Conservation (phyloP, 2,888 invertebrate genomes). For the Bombyx huttoni region DNA sequence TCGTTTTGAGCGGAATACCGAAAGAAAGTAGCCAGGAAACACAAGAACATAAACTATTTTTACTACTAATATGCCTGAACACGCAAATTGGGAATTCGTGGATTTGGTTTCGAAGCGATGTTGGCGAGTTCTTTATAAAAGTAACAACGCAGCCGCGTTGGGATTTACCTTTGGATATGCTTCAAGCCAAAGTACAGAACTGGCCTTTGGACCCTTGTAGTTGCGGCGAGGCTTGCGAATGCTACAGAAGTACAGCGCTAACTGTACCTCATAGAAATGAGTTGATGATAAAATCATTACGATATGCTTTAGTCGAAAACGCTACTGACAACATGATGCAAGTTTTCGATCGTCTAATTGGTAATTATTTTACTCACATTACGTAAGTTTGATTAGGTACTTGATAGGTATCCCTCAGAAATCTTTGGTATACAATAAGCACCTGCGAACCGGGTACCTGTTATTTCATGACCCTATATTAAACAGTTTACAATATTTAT, state of each 20-base stretch:
- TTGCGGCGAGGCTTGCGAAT: constrained; percentile 55
- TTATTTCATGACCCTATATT: no score
- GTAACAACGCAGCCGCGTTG: constrained; percentile 52
- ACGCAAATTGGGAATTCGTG: constrained; percentile 44
- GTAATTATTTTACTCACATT: constrained; percentile 17
- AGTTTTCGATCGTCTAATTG: constrained; percentile 47
- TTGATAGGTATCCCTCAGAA: no score
- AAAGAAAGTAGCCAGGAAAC: constrained; percentile 37
- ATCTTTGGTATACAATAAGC: no score
- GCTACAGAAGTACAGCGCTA: constrained; percentile 45
- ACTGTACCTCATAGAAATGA: constrained; percentile 56
- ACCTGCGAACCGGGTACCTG: no score
- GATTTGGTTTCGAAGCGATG: constrained; percentile 53
- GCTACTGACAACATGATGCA: constrained; percentile 49
- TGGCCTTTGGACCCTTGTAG: constrained; percentile 56
- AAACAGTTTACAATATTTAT: no score
- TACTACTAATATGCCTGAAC: constrained; percentile 50
- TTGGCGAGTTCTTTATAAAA: constrained; percentile 54
- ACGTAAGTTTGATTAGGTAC: no score
- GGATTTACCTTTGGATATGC: constrained; percentile 47
- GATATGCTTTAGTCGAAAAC: constrained; percentile 46
- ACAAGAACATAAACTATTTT: constrained; percentile 39
- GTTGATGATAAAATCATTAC: constrained; percentile 45
- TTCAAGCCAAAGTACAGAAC: constrained; percentile 33
- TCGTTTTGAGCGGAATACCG: constrained; percentile 32